These are phyloP conservation scores for Odontamblyopus rebecca DNA, from an alignment of 2,797 vertebrate genomes.

Conservation along the genomic window DNA sequence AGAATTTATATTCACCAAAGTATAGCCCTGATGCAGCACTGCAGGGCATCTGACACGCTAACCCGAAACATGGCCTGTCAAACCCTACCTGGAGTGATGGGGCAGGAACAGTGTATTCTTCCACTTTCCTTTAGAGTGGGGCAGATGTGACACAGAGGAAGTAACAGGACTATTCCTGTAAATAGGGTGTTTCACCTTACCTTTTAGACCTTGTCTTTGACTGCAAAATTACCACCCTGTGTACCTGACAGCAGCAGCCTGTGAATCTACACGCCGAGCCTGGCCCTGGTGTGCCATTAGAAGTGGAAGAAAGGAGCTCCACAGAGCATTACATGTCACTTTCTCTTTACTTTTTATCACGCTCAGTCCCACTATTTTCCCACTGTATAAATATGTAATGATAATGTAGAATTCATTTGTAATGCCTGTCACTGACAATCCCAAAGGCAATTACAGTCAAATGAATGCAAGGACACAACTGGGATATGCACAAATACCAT, in stretches of 20 bases:
- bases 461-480: slow-evolving; percentile 39
- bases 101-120: slow-evolving; percentile 14
- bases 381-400: slow-evolving; percentile 54
- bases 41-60: not conserved
- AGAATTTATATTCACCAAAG: not conserved
- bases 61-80: not conserved
- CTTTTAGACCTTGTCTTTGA: slow-evolving; percentile 26
- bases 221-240: slow-evolving; percentile 28
- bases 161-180: slow-evolving; percentile 12
- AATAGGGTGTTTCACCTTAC: slow-evolving; percentile 18
- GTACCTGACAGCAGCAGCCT: slow-evolving; percentile 18
- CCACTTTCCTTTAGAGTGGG: not conserved
- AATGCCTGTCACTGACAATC: slow-evolving; percentile 35
- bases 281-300: slow-evolving; percentile 30
- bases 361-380: slow-evolving; percentile 18
- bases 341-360: slow-evolving; percentile 48
- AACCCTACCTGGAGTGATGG: not conserved
- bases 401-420: slow-evolving; percentile 49
- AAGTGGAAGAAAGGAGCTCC: slow-evolving; percentile 22
- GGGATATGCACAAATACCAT: slow-evolving; percentile 46
- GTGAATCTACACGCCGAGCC: slow-evolving; percentile 21
- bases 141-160: not conserved
- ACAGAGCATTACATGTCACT: slow-evolving; percentile 32
- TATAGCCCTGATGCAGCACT: too few relatives aligned
- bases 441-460: slow-evolving; percentile 34